These are phyloP conservation scores for Rotaria macrura DNA, from an alignment of 2,888 invertebrate genomes.

Conservation along the genomic window DNA sequence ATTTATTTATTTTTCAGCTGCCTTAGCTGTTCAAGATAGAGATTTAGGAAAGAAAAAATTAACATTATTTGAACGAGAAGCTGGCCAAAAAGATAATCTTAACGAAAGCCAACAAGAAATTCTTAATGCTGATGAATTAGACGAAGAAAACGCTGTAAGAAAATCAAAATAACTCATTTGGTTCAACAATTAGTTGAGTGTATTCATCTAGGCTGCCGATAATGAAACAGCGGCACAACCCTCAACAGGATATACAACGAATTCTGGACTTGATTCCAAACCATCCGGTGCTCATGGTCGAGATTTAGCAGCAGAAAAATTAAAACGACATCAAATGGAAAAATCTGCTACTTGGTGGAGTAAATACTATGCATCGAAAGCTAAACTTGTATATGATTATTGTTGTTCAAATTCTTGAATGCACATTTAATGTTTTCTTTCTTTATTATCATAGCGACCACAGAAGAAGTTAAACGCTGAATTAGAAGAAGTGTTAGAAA, in stretches of 20 bases:
- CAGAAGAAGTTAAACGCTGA: neutral
- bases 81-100: neutral
- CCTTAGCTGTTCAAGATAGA: neutral
- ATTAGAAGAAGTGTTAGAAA: neutral
- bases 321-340: neutral
- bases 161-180: too few species aligned
- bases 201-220: too few species aligned
- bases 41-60: neutral
- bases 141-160: neutral
- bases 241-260: neutral
- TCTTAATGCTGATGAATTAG: neutral
- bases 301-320: neutral
- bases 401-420: too few species aligned
- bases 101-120: neutral
- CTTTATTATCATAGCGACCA: neutral
- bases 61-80: neutral
- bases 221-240: too few species aligned
- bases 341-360: neutral
- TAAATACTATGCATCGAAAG: constrained; percentile 8
- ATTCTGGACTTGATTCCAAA: neutral
- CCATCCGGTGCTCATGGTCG: neutral
- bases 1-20: neutral
- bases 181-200: too few species aligned
- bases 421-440: too few species aligned
- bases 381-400: neutral